Percentiles rank a stretch among this genome's conserved stretches.
phyloP scores from a whole-genome alignment of 1,140 invertebrate genomes.

The Pseudomyrmex cubaensis region DNA sequence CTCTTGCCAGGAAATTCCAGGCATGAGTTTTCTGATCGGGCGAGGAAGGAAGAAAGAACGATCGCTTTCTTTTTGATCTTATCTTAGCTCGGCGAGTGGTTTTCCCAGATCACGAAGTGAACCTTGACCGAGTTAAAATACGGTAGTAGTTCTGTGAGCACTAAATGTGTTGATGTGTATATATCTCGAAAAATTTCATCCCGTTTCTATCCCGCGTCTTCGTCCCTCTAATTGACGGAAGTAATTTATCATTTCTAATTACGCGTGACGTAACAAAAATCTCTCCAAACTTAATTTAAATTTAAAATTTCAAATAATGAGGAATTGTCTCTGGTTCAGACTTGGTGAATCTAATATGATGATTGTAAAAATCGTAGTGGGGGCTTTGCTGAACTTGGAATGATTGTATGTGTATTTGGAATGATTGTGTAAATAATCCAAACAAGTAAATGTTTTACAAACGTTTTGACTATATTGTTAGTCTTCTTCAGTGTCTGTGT shows the following conservation, averaged over 20 bases:
- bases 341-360: background rate
- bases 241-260: constrained; percentile 1
- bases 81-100: background rate
- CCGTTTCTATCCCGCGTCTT: background rate
- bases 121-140: constrained; percentile 69
- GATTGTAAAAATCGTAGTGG: too few species aligned
- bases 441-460: too few species aligned
- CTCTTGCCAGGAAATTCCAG: background rate
- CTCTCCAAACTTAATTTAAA: background rate
- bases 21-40: background rate
- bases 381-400: too few species aligned
- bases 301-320: too few species aligned
- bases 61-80: background rate
- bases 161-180: background rate
- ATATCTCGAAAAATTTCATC: constrained; percentile 8
- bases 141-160: constrained; percentile 5
- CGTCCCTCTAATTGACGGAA: constrained; percentile 2
- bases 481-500: too few species aligned
- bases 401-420: too few species aligned
- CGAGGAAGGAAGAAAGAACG: constrained; percentile 9
- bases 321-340: background rate
- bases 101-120: constrained; percentile 41
- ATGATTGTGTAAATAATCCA: too few species aligned
- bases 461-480: too few species aligned
- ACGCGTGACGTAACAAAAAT: background rate